Base-by-base conservation (phyloP, 2,113 vertebrate genomes). In the Conger conger region DNA sequence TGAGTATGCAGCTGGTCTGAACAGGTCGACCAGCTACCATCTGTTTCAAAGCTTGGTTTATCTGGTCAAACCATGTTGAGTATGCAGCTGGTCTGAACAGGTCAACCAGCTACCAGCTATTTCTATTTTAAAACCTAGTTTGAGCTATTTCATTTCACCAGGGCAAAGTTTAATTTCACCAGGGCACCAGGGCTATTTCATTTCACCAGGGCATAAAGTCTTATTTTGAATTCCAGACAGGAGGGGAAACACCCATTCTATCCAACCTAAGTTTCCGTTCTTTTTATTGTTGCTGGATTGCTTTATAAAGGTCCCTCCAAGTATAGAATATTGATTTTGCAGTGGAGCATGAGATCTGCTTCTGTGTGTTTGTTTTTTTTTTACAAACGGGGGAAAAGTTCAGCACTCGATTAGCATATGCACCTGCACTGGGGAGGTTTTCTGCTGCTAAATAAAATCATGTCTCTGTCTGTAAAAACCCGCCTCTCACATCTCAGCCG, bases 401-500 rank as follows among this genome's bases (percentile, higher is more conserved):
- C 13, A 8, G 15, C n/a, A 9, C 5, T 73, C 15, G 68, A 73
- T 73, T 73, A 73, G 68, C n/a, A 73, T 73, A 73, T 33, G 23
- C n/a, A 83, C 84, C 83, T 86, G 82, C 45, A 84, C 88, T 86
- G 85, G 89, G 90, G 89, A 90, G 89, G 88, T 82, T 86, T 86
- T 68, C 86, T 23, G 18, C 84, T 85, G 83, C 90, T 82, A 88
- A 91, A 88, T 86, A 82, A 91, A 42, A 42, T 3, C 3, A 42
- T 3, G 11, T 50, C 82, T 87, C 86, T 87, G 90, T 86, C 83
- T 88, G 86, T 77, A 89, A 90, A 90, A 93, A 88, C 92, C 91
- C 91, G 83, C 57, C 45, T 54, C 87, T 92, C 86, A 88, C 87
- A 90, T 82, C 79, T 85, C 80, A 88, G 83, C 85, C 86, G 89